Evolutionary conservation across 2,797 vertebrate species (phyloP), one percentile per base, ranked within the genome.

Genomic region (Lepus townsendii): DNA sequence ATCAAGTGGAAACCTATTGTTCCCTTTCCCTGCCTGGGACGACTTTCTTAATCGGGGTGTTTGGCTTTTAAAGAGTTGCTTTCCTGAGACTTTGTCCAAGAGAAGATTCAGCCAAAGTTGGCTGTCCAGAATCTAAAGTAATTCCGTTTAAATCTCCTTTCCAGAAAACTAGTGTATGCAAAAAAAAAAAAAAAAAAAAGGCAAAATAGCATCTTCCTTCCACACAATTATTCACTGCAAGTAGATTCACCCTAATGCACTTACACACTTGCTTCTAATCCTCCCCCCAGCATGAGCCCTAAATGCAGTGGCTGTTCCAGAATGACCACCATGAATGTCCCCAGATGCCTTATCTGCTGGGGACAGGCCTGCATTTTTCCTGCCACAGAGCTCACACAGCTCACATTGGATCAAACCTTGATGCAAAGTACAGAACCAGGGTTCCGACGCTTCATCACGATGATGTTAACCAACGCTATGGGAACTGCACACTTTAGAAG

Each of bases 111-210:
- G 26, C 16, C 57, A 26, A 80, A 38, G 17, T 79, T 38, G 47
- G 57, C 14, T 26, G 27, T 38, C 68, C 57, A 72, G 57, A 92
- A 76, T 11, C 66, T 54, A 62, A 83, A 16, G 54, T 19, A n/a
- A 80, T 42, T 92, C 73, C 57, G 30, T 50, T 94, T 75, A 77
- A 93, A 91, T 57, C 54, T 42, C 38, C 38, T 42, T 42, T 42
- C 62, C 72, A 79, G 60, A 80, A 90, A 71, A 76, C 4, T 6
- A 38, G 54, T 7, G 5, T 63, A 35, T 3, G 5, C 52, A 62
- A 62, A 38, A 42, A 27, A 76, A 68, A 77, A 42, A 47, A 47
- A 47, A 47, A 47, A 1, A 47, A 47, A 47, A 47, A 47, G 1
- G 42, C 42, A 47, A 47, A 66, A 77, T 2, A 69, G 5, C 26